Base-by-base conservation (phyloP, 2,797 vertebrate species). In the Microchirus variegatus region DNA sequence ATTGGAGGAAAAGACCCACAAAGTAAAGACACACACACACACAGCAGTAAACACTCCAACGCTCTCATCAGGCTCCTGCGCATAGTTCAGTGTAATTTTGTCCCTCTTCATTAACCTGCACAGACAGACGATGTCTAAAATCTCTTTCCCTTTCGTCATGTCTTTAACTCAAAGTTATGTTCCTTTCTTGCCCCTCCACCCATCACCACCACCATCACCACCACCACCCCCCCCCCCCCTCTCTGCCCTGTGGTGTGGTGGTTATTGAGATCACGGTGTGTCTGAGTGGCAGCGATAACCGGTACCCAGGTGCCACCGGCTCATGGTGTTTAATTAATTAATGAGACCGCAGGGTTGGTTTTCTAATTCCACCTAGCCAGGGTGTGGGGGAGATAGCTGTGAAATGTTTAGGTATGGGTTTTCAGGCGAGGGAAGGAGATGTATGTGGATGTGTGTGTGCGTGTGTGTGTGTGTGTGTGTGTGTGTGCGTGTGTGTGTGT, bases 231-330 rank as follows among this genome's bases (percentile, higher is more conserved):
- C 42, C 64, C 52, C 52, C 57, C 18, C 38, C 37, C 63, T 63
- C 3, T 14, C 45, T 80, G 86, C 86, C 90, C 90, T 67, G 87
- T 86, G 87, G 90, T 87, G 84, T 56, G 80, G 70, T 79, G 75
- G 84, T 84, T 89, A 87, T 82, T 87, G 78, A 91, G 89, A 90
- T 88, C 87, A 88, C 51, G 70, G 84, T 87, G 87, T 74, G 86
- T 89, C 91, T 92, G 89, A 91, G 89, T 87, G 70, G 74, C 78
- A 78, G 83, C 61, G 88, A 93, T 92, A 92, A 93, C 89, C 83
- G 75, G 89, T 79, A 87, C 85, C 86, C 87, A 85, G 85, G 87
- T 88, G 87, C 89, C 89, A 87, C 70, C 68, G 81, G 87, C 81
- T 69, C 85, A 78, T 64, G 63, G 65, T 75, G 79, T 85, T 88